Percentiles rank a stretch among this genome's conserved stretches.
These are phyloP conservation scores for Danionella dracula DNA, from an alignment of 2,797 vertebrate species.

Conservation along the genomic window DNA sequence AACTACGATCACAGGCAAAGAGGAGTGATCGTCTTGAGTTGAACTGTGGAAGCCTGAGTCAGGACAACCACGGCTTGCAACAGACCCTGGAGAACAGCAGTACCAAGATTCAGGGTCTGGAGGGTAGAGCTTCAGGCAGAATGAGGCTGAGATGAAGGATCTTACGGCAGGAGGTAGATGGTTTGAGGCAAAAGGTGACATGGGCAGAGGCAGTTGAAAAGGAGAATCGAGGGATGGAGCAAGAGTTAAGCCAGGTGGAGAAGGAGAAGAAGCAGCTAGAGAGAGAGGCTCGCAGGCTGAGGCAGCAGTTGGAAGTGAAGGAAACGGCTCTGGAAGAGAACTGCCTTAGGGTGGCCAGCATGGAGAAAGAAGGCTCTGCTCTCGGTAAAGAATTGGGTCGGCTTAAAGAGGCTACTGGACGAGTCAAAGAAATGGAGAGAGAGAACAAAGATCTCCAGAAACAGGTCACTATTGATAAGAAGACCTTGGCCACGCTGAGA, in stretches of 20 bases:
- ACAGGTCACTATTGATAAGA: slow-evolving; percentile 86
- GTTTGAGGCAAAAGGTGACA: slow-evolving; percentile 62
- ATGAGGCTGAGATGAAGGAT: slow-evolving; percentile 68
- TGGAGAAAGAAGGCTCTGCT: slow-evolving; percentile 73
- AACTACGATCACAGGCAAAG: slow-evolving; percentile 74
- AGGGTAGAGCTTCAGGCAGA: slow-evolving; percentile 62
- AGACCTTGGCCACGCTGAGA: slow-evolving; percentile 83
- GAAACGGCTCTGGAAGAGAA: slow-evolving; percentile 81
- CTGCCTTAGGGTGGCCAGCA: slow-evolving; percentile 54
- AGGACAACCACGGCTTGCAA: slow-evolving; percentile 82
- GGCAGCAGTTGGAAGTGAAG: slow-evolving; percentile 81
- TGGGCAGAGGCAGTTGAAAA: slow-evolving; percentile 71
- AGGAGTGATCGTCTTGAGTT: slow-evolving; percentile 82
- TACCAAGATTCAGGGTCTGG: slow-evolving; percentile 64
- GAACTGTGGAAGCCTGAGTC: slow-evolving; percentile 70
- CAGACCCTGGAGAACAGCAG: slow-evolving; percentile 67
- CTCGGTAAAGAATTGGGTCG: slow-evolving; percentile 76
- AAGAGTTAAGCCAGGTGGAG: slow-evolving; percentile 82
- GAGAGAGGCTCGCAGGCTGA: slow-evolving; percentile 73
- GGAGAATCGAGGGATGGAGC: slow-evolving; percentile 72
- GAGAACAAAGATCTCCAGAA: slow-evolving; percentile 88
- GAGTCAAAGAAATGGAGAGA: slow-evolving; percentile 83
- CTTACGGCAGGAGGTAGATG: slow-evolving; percentile 72
- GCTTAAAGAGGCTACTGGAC: slow-evolving; percentile 76
- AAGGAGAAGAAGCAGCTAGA: slow-evolving; percentile 81